phyloP scores from a whole-genome alignment of 2,797 vertebrate species.

The Vireo griseus region DNA sequence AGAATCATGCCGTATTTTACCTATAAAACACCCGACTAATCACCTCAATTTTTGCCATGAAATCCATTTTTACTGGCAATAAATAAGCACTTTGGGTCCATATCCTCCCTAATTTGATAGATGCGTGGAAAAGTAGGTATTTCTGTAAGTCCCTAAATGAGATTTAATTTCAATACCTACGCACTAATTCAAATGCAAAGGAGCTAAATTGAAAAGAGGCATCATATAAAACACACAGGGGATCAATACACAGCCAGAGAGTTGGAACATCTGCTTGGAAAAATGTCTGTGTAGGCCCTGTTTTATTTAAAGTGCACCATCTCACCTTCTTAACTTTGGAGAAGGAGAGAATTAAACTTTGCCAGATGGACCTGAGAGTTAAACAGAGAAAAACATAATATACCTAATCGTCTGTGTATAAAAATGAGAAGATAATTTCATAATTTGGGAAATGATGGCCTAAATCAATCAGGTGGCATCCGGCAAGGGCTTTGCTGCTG shows the following conservation, averaged over 20 bases:
- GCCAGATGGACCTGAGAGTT: neutral
- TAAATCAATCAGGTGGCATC: neutral
- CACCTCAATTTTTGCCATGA: neutral
- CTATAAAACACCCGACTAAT: neutral
- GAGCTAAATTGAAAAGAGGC: conserved; percentile 39
- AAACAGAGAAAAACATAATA: neutral
- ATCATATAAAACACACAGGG: neutral
- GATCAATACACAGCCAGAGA: conserved; percentile 27
- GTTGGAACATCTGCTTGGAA: conserved; percentile 24
- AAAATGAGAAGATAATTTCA: neutral
- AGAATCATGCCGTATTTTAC: neutral
- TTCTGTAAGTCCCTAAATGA: conserved; percentile 1
- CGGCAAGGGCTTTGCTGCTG: neutral
- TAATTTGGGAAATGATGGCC: neutral
- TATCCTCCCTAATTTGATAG: neutral
- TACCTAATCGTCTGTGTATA: neutral
- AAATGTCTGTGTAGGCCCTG: neutral
- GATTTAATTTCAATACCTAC: conserved; percentile 34
- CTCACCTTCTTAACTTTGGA: neutral
- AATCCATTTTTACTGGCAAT: neutral
- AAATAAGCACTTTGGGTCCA: neutral
- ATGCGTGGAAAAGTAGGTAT: neutral
- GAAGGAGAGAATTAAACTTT: conserved; percentile 19
- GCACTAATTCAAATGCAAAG: conserved; percentile 40
- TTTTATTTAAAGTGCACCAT: conserved; percentile 9